Evolutionary conservation across 2,888 invertebrate species (phyloP).

Genomic region (Drosophila aldrichi): DNA sequence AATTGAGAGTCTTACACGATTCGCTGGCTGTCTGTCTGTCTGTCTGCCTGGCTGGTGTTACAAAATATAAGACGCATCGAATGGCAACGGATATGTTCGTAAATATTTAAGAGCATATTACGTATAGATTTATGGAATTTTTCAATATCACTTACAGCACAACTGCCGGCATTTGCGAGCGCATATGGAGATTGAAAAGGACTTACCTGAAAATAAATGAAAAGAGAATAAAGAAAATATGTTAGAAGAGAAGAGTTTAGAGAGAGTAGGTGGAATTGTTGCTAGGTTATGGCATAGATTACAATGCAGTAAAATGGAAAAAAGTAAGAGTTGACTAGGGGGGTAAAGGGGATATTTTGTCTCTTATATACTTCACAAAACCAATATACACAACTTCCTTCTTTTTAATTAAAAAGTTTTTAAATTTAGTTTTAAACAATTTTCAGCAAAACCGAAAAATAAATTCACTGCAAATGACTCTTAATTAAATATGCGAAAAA

Average conservation of each 20-base stretch:
- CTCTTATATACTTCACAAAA: no score
- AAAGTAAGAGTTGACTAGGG: background rate
- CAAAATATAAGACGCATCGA: constrained; percentile 26
- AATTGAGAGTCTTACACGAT: constrained; percentile 45
- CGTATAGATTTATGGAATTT: constrained; percentile 4
- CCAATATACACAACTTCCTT: no score
- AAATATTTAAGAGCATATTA: constrained; percentile 23
- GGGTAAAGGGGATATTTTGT: no score
- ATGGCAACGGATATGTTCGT: constrained; percentile 15
- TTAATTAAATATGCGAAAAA: constrained; percentile 55
- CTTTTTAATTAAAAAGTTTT: no score
- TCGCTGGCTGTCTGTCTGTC: background rate
- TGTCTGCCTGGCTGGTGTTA: constrained; percentile 10
- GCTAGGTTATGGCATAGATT: background rate
- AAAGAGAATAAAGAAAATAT: constrained; percentile 7
- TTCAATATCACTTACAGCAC: constrained; percentile 23
- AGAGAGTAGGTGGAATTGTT: background rate
- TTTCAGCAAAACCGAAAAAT: constrained; percentile 11
- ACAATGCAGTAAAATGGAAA: background rate
- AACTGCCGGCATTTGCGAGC: background rate
- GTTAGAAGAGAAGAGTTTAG: background rate
- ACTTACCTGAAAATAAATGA: constrained; percentile 66
- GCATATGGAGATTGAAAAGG: constrained; percentile 15
- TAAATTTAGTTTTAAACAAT: background rate
- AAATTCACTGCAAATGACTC: constrained; percentile 14